These are phyloP conservation scores for Ernsta delagoae DNA, from an alignment of 2,888 invertebrate species.

Conservation along the genomic window DNA sequence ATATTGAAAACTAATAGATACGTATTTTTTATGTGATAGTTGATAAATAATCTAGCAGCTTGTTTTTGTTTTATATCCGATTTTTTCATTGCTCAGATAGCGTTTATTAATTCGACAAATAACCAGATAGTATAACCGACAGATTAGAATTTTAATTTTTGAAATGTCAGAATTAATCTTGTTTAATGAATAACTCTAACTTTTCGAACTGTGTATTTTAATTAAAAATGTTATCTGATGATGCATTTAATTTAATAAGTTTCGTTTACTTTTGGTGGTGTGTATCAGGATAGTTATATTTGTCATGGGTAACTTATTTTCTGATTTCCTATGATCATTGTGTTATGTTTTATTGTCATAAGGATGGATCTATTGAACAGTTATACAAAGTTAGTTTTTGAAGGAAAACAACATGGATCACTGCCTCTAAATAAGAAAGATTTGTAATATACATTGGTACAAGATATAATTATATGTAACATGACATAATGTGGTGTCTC, in stretches of 20 bases:
- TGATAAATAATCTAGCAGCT: no score
- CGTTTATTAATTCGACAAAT: no score
- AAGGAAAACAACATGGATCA: no score
- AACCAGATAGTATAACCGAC: no score
- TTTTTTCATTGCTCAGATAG: no score
- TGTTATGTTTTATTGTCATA: no score
- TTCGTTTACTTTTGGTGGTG: conserved; percentile 1
- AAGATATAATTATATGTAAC: conserved; percentile 42
- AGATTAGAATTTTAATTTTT: no score
- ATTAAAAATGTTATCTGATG: conserved; percentile 12
- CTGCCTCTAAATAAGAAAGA: conserved; percentile 41
- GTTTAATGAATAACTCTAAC: background rate
- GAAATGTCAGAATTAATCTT: background rate
- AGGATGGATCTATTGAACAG: no score
- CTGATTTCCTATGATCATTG: no score
- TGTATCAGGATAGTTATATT: conserved; percentile 17
- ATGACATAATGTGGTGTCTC: conserved; percentile 39
- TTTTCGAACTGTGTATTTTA: background rate
- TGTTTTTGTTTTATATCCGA: conserved; percentile 6
- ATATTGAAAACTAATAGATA: background rate
- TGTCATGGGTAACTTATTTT: background rate
- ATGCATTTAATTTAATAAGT: conserved; percentile 15
- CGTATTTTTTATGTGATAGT: background rate
- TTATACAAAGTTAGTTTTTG: no score
- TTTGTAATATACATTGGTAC: conserved; percentile 79